Percentiles rank a stretch among this genome's conserved stretches.
These are phyloP conservation scores for Chlamydotis undulata DNA, from an alignment of 2,113 vertebrate genomes.

Conservation along the genomic window DNA sequence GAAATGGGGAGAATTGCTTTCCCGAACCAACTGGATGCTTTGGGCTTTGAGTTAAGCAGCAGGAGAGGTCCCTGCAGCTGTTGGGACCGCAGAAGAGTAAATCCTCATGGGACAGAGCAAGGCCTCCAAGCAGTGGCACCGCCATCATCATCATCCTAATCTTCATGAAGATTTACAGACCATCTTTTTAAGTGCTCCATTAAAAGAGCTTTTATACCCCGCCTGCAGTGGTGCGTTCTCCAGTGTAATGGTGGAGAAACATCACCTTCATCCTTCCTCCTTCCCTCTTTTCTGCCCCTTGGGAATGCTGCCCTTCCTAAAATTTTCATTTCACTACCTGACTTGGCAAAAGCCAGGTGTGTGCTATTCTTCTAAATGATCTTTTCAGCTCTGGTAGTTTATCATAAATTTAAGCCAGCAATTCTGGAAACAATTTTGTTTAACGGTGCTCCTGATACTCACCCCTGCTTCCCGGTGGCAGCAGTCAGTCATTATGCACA, in stretches of 20 bases:
- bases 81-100: background rate
- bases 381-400: background rate
- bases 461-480: background rate
- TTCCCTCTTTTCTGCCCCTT: background rate
- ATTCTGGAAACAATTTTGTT: background rate
- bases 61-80: background rate
- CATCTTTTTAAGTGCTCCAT: background rate
- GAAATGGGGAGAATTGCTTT: background rate
- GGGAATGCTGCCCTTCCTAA: background rate
- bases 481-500: background rate
- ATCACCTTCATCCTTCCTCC: background rate
- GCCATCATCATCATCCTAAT: background rate
- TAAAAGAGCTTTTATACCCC: background rate
- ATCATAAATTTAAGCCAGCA: background rate
- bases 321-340: background rate
- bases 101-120: background rate
- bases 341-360: background rate
- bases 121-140: background rate
- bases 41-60: background rate
- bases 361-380: background rate
- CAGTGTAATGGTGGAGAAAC: background rate
- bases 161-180: background rate
- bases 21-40: background rate
- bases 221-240: background rate
- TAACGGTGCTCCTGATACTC: background rate